Percentiles rank a stretch among this genome's conserved stretches.
Evolutionary conservation across 2,888 invertebrate species (phyloP).

Genomic region (Smittia aterrima): DNA sequence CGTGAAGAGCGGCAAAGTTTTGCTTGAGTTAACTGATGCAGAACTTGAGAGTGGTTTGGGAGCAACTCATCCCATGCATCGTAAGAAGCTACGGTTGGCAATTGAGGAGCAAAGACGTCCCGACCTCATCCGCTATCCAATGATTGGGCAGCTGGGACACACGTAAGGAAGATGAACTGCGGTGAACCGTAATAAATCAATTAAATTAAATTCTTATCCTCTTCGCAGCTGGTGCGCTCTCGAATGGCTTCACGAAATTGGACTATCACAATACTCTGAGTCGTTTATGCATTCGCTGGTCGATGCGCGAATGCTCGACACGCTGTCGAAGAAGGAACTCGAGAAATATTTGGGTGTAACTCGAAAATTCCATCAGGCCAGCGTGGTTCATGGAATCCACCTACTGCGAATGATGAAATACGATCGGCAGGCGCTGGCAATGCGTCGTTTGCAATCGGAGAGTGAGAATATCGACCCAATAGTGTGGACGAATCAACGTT

Average conservation of each 20-base stretch:
- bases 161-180: constrained; percentile 53
- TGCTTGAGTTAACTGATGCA: constrained; percentile 85
- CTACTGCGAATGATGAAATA: constrained; percentile 88
- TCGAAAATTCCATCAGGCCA: constrained; percentile 91
- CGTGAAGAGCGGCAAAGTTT: constrained; percentile 92
- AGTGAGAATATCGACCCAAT: constrained; percentile 85
- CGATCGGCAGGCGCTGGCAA: constrained; percentile 84
- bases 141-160: constrained; percentile 82
- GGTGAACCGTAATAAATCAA: too few species aligned
- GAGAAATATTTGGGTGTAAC: constrained; percentile 91
- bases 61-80: constrained; percentile 88
- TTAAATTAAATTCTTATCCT: not conserved
- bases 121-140: constrained; percentile 80
- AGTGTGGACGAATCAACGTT: constrained; percentile 94
- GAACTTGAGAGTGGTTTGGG: constrained; percentile 89
- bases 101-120: constrained; percentile 91
- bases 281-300: constrained; percentile 86
- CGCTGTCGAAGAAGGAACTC: constrained; percentile 88
- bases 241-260: constrained; percentile 90
- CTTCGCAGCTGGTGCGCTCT: constrained; percentile 77
- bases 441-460: constrained; percentile 84
- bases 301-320: constrained; percentile 90
- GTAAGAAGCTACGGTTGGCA: constrained; percentile 87
- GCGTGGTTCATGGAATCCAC: constrained; percentile 91
- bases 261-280: constrained; percentile 84